Percentiles rank a stretch among this genome's conserved stretches.
phyloP scores from a whole-genome alignment of 2,797 vertebrate genomes.

The Rhyacichthys aspro region DNA sequence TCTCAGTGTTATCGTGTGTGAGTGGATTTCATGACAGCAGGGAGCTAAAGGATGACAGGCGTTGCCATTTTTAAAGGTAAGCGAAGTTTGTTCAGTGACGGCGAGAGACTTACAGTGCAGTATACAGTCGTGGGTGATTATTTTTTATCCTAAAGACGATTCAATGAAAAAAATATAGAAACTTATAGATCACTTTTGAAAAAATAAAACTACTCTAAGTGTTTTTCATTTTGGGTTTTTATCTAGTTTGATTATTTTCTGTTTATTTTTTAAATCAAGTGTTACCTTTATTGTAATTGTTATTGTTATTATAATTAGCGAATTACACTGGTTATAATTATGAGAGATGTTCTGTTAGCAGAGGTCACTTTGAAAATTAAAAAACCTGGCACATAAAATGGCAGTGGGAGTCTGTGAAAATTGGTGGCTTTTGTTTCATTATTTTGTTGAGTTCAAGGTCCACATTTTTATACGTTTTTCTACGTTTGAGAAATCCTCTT shows the following conservation, averaged over 20 bases:
- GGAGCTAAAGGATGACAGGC: conserved; percentile 61
- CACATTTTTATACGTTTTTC: conserved; percentile 11
- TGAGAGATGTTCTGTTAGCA: conserved; percentile 84
- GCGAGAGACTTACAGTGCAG: conserved; percentile 45
- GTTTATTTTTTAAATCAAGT: conserved; percentile 74
- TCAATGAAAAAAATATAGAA: conserved; percentile 79
- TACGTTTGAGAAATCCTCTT: conserved; percentile 24
- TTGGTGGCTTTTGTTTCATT: conserved; percentile 54
- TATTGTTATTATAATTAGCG: conserved; percentile 87
- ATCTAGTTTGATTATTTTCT: conserved; percentile 78
- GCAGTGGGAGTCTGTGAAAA: conserved; percentile 74
- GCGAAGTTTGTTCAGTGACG: conserved; percentile 59
- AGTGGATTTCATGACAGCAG: conserved; percentile 71
- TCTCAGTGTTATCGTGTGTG: conserved; percentile 73
- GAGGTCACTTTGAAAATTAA: conserved; percentile 83
- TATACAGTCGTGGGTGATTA: conserved; percentile 57
- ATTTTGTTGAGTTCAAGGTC: not conserved
- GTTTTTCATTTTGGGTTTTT: conserved; percentile 83
- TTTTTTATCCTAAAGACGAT: conserved; percentile 75
- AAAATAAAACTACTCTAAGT: conserved; percentile 79
- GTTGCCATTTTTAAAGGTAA: conserved; percentile 72
- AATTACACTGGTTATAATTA: conserved; percentile 84
- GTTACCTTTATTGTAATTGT: conserved; percentile 88
- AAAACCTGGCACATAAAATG: conserved; percentile 81
- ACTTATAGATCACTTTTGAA: conserved; percentile 82